These are phyloP conservation scores for Nowickia ferox DNA, from an alignment of 2,888 invertebrate species.

Conservation along the genomic window DNA sequence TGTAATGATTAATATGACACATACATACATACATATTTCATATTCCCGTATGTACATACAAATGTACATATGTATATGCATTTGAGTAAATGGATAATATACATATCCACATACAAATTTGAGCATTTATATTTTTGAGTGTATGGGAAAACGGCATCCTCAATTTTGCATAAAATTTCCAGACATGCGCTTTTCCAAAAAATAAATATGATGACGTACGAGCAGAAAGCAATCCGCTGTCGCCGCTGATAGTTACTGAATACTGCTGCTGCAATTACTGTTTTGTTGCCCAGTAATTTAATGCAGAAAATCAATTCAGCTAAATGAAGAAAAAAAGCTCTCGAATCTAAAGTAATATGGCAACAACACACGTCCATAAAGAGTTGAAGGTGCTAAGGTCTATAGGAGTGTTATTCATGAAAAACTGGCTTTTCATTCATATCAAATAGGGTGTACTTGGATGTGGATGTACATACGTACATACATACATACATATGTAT, in stretches of 20 bases:
- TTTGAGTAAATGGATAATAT: slow-evolving; percentile 3
- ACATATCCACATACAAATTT: slow-evolving; percentile 20
- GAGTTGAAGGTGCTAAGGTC: slow-evolving; percentile 20
- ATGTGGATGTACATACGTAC: not conserved
- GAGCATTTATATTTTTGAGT: slow-evolving; percentile 8
- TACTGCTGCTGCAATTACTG: slow-evolving; percentile 62
- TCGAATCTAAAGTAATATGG: slow-evolving; percentile 56
- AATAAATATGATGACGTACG: slow-evolving; percentile 14
- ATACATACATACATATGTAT: not conserved
- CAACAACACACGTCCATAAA: slow-evolving; percentile 30
- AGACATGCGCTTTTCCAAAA: slow-evolving; percentile 63
- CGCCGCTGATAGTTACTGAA: slow-evolving; percentile 48
- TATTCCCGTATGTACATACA: not conserved
- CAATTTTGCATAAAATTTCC: slow-evolving; percentile 54
- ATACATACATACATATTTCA: not conserved
- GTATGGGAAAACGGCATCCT: slow-evolving; percentile 38
- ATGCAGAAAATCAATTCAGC: slow-evolving; percentile 80
- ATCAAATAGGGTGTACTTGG: slow-evolving; percentile 19
- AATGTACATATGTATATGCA: not conserved
- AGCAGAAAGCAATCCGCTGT: slow-evolving; percentile 14
- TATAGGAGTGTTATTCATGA: slow-evolving; percentile 20
- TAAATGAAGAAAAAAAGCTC: slow-evolving; percentile 73
- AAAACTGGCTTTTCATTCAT: slow-evolving; percentile 51
- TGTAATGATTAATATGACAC: slow-evolving; percentile 22
- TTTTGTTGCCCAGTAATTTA: slow-evolving; percentile 70